phyloP scores from a whole-genome alignment of 2,888 invertebrate species.

The Xestia xanthographa region DNA sequence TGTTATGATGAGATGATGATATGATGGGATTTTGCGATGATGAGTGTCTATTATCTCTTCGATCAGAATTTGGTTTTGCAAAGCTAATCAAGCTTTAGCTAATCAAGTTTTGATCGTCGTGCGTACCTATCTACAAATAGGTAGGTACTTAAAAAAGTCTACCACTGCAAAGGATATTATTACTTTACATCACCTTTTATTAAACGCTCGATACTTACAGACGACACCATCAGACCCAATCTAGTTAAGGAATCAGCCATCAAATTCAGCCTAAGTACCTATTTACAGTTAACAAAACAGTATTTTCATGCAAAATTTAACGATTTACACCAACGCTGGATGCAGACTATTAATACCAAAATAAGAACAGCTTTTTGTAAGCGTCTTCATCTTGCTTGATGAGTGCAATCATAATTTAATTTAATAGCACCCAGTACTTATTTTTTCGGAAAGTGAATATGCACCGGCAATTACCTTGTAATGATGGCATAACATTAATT shows the following conservation, averaged over 20 bases:
- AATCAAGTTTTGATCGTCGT: not conserved
- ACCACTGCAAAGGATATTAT: not conserved
- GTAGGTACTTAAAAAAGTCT: not conserved
- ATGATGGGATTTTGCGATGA: too few species aligned
- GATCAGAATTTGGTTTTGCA: too few species aligned
- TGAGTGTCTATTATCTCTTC: too few species aligned
- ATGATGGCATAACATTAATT: constrained; percentile 60
- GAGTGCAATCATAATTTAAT: constrained; percentile 73
- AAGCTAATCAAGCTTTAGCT: too few species aligned
- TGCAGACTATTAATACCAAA: constrained; percentile 39
- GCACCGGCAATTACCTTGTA: constrained; percentile 55
- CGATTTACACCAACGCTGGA: constrained; percentile 63
- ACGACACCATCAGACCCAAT: constrained; percentile 33
- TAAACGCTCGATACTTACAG: constrained; percentile 25
- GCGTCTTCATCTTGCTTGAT: constrained; percentile 65
- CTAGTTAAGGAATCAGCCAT: constrained; percentile 29
- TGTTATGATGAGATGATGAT: too few species aligned
- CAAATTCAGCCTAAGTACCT: constrained; percentile 30
- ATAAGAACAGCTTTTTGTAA: constrained; percentile 63
- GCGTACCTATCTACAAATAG: not conserved
- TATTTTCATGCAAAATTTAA: constrained; percentile 66
- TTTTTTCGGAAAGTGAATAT: constrained; percentile 71
- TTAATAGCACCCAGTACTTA: constrained; percentile 67
- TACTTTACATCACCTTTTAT: constrained; percentile 21
- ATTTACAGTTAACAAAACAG: constrained; percentile 57